A percentile compares a stretch with the other conserved stretches of the same genome.
Evolutionary conservation across 1,140 invertebrate species (phyloP).

Genomic region (Dendroctonus valens): DNA sequence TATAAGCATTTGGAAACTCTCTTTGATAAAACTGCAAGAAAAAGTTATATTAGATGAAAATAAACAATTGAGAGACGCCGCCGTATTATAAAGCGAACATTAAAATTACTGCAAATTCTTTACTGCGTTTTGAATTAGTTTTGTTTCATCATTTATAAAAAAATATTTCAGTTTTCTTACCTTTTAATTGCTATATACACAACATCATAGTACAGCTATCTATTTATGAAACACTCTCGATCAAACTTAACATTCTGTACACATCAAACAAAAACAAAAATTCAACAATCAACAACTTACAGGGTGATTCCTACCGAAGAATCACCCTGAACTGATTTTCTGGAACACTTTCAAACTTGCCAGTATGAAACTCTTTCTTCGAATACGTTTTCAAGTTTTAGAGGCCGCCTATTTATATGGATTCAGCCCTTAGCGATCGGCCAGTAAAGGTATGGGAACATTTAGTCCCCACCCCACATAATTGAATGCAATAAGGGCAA

Average conservation of each 20-base stretch:
- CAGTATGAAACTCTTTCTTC: neutral
- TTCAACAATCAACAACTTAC: slow-evolving; percentile 28
- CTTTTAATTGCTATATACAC: no score
- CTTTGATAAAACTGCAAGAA: no score
- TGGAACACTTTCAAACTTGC: neutral
- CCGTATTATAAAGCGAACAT: no score
- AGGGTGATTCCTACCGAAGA: slow-evolving; percentile 3
- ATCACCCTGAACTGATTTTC: neutral
- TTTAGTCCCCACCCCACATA: slow-evolving; percentile 22
- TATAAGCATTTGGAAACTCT: no score
- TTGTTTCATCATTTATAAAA: no score
- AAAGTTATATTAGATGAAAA: no score
- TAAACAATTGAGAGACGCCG: no score
- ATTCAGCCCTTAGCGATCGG: slow-evolving; percentile 15
- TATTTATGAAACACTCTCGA: no score
- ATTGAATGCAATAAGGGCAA: slow-evolving; percentile 23
- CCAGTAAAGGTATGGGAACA: slow-evolving; percentile 26
- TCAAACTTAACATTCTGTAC: slow-evolving; percentile 6
- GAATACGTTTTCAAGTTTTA: slow-evolving; percentile 13
- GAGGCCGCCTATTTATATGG: slow-evolving; percentile 17
- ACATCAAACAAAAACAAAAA: slow-evolving; percentile 36
- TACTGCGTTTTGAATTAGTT: no score
- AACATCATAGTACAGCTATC: no score
- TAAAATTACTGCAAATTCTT: no score
- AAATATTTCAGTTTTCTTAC: no score